phyloP scores from a whole-genome alignment of 2,113 vertebrate genomes.

The Pteronura brasiliensis region DNA sequence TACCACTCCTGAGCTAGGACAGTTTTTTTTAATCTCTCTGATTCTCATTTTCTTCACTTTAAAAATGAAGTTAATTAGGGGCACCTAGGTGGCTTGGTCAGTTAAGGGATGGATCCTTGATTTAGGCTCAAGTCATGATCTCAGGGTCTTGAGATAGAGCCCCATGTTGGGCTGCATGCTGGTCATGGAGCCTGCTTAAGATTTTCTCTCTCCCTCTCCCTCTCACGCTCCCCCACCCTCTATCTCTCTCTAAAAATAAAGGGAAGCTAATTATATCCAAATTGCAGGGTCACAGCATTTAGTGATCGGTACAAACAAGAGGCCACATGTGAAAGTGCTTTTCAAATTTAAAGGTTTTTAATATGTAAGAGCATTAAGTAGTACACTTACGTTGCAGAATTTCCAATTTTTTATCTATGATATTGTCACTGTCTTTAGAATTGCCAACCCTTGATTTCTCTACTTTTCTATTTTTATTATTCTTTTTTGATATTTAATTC shows the following conservation, averaged over 20 bases:
- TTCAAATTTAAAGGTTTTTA: neutral
- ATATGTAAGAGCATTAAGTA: neutral
- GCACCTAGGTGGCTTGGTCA: neutral
- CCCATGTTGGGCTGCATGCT: neutral
- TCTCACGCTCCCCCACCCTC: neutral
- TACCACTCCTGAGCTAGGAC: neutral
- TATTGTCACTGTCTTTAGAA: neutral
- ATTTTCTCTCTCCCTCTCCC: neutral
- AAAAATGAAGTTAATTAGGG: neutral
- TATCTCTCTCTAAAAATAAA: neutral
- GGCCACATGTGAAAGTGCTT: neutral
- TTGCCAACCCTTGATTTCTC: neutral
- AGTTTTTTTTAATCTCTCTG: neutral
- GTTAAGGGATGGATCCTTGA: neutral
- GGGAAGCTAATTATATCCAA: neutral
- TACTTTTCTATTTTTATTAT: neutral
- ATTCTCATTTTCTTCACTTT: neutral
- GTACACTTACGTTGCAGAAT: neutral
- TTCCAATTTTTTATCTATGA: neutral
- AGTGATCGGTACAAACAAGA: neutral
- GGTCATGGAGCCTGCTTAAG: neutral
- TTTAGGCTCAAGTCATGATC: neutral
- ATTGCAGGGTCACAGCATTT: neutral
- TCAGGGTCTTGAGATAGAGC: neutral
- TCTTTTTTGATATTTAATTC: neutral